These are phyloP conservation scores for Neopelma chrysocephalum DNA, from an alignment of 2,797 vertebrate species.

Conservation along the genomic window DNA sequence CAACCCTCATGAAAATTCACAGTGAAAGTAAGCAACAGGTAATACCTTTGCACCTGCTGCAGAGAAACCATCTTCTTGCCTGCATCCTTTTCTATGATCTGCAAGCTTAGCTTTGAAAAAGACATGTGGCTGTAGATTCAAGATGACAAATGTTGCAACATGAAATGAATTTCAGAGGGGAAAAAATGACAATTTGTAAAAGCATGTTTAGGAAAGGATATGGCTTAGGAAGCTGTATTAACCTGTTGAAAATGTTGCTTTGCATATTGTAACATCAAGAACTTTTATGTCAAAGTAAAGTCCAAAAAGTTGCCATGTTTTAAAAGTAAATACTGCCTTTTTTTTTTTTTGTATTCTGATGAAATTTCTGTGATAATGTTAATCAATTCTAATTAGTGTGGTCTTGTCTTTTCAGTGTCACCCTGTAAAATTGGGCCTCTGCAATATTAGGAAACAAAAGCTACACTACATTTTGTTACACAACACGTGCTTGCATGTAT, in stretches of 20 bases:
- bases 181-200: neutral
- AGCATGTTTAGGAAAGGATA: neutral
- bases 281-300: slow-evolving; percentile 5
- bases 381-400: neutral
- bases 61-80: neutral
- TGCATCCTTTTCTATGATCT: neutral
- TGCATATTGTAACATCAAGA: neutral
- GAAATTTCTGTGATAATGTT: neutral
- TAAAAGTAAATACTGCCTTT: neutral
- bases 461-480: neutral
- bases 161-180: neutral
- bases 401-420: neutral
- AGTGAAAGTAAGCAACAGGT: neutral
- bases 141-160: slow-evolving; percentile 25
- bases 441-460: neutral
- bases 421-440: neutral
- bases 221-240: neutral
- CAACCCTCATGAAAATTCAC: neutral
- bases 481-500: accelerated
- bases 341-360: neutral
- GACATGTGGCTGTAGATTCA: slow-evolving; percentile 3
- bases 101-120: slow-evolving; percentile 13
- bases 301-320: neutral
- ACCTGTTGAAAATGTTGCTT: neutral
- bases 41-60: slow-evolving; percentile 4